Evolutionary conservation across 1,140 invertebrate genomes (phyloP).

Genomic region (Lamellibrachia luymesi): DNA sequence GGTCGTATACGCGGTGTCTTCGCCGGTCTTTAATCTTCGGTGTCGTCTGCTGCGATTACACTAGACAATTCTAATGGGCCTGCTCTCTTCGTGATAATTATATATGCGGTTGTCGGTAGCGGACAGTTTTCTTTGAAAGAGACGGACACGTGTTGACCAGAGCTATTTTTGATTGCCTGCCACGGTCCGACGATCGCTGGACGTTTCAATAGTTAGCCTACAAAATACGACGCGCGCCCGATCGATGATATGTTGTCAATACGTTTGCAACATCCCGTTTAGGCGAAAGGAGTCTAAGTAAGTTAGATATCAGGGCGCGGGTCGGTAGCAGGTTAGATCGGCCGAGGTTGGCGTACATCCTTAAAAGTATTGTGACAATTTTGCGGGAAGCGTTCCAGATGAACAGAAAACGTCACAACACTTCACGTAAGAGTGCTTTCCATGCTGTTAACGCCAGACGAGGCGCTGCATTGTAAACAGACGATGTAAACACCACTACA

Average conservation of each 20-base stretch:
- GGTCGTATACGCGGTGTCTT: not conserved
- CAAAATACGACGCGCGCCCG: no score
- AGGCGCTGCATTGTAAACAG: not conserved
- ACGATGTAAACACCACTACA: not conserved
- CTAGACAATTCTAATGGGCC: not conserved
- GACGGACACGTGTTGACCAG: not conserved
- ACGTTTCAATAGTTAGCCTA: not conserved
- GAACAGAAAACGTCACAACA: not conserved
- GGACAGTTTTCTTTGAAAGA: not conserved
- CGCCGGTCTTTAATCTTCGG: not conserved
- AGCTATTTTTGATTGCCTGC: not conserved
- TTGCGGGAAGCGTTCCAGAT: not conserved
- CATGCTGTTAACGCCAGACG: not conserved
- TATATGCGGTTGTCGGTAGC: not conserved
- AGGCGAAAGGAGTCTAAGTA: not conserved
- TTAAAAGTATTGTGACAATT: not conserved
- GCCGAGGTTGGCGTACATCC: not conserved
- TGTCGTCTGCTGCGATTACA: not conserved
- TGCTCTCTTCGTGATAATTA: not conserved
- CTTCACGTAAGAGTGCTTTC: not conserved
- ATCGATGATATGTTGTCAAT: not conserved
- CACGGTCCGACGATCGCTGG: not conserved
- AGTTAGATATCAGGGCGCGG: not conserved
- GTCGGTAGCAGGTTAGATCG: not conserved
- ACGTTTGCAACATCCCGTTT: not conserved